Evolutionary conservation across 2,888 invertebrate species (phyloP).

Genomic region (Blastobasis adustella): DNA sequence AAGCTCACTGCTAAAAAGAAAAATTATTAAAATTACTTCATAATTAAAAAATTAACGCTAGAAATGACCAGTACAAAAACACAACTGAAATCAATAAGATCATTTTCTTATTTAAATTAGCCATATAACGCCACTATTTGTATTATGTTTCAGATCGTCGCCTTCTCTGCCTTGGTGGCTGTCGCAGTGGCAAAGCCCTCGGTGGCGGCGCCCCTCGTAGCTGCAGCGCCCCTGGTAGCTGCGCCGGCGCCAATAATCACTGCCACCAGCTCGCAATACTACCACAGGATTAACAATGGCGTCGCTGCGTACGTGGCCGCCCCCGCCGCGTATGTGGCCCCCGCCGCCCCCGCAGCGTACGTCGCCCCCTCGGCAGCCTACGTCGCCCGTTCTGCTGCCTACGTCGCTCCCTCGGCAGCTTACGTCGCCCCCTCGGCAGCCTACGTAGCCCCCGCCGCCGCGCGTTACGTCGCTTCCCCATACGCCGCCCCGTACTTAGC

Average conservation of each 20-base stretch:
- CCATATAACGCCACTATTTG: too few relatives aligned
- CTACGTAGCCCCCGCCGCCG: conserved; percentile 8
- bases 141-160: conserved; percentile 37
- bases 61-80: too few relatives aligned
- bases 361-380: conserved; percentile 37
- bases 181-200: conserved; percentile 51
- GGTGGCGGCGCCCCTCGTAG: conserved; percentile 32
- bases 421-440: conserved; percentile 7
- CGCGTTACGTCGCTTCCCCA: conserved; percentile 28
- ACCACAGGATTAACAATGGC: conserved; percentile 78
- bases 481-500: conserved; percentile 11
- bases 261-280: conserved; percentile 80
- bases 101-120: too few relatives aligned
- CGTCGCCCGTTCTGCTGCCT: conserved; percentile 21
- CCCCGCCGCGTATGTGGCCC: conserved; percentile 46
- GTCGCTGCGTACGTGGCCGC: conserved; percentile 60
- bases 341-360: conserved; percentile 33
- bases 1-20: too few relatives aligned
- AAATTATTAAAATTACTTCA: too few relatives aligned
- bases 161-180: conserved; percentile 52
- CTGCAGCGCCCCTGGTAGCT: conserved; percentile 34
- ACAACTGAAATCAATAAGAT: too few relatives aligned
- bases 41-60: too few relatives aligned
- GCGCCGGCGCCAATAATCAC: conserved; percentile 73
- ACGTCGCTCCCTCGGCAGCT: conserved; percentile 28